Percentiles rank a stretch among this genome's conserved stretches.
Conservation (phyloP, 2,113 vertebrate genomes). For the Saimiri boliviensis region DNA sequence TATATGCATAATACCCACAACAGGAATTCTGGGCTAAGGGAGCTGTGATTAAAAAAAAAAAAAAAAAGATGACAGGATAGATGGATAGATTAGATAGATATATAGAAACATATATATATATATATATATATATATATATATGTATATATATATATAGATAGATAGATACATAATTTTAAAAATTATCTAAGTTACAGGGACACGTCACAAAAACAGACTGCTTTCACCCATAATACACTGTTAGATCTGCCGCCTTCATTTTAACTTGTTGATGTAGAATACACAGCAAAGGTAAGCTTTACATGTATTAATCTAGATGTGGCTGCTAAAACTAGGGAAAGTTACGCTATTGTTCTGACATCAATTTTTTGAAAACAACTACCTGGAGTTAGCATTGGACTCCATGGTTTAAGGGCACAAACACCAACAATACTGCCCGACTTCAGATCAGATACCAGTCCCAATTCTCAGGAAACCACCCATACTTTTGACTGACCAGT, state of each 20-base stretch:
- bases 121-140: no score
- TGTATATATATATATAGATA: no score
- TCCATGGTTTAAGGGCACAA: background rate
- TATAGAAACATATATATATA: background rate
- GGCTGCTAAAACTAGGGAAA: background rate
- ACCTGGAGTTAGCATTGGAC: background rate
- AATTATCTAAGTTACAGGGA: background rate
- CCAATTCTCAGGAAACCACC: background rate
- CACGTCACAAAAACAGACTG: background rate
- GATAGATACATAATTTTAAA: background rate
- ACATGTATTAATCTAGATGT: background rate
- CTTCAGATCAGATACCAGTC: background rate
- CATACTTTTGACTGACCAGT: slow-evolving; percentile 26
- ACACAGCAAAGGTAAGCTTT: background rate
- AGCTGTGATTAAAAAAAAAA: slow-evolving; percentile 4
- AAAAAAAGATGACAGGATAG: background rate
- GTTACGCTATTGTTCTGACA: background rate
- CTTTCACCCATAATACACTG: background rate
- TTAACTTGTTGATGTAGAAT: background rate
- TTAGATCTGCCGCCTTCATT: background rate
- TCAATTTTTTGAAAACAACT: slow-evolving; percentile 31
- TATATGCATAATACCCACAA: background rate
- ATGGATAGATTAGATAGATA: no score
- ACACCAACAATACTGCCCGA: background rate
- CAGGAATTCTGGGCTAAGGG: background rate